phyloP scores from a whole-genome alignment of 2,797 vertebrate genomes.

The Ficedula albicollis region DNA sequence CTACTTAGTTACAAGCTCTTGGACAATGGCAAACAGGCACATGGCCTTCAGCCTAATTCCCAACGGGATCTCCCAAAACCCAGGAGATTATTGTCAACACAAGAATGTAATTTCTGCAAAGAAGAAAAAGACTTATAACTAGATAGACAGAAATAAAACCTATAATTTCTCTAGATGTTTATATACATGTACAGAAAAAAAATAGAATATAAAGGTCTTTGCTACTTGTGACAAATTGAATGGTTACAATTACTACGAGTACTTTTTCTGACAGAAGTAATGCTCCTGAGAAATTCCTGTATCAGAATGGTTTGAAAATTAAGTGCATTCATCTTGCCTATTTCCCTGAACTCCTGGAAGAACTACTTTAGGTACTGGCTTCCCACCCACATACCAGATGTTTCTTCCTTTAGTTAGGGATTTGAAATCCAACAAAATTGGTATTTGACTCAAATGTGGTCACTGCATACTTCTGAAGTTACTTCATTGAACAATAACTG shows the following conservation, averaged over 20 bases:
- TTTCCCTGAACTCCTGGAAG: background rate
- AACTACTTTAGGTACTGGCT: background rate
- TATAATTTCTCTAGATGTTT: background rate
- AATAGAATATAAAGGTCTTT: background rate
- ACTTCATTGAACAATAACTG: slow-evolving; percentile 18
- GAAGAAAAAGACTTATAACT: background rate
- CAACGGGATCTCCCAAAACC: background rate
- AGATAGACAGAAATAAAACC: background rate
- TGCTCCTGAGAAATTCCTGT: background rate
- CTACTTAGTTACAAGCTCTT: background rate
- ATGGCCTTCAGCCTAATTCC: background rate
- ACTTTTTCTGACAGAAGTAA: background rate
- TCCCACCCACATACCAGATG: slow-evolving; percentile 29
- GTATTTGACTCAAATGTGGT: slow-evolving; percentile 23
- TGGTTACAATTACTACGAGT: background rate
- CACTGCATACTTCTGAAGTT: slow-evolving; percentile 34
- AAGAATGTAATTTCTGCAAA: background rate
- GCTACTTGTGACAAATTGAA: background rate
- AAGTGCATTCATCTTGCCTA: background rate
- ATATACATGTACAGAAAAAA: background rate
- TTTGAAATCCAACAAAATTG: background rate
- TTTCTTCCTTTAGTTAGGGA: slow-evolving; percentile 3
- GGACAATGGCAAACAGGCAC: background rate
- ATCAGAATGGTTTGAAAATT: background rate
- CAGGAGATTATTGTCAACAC: background rate